Evolutionary conservation across 2,113 vertebrate species (phyloP).

Genomic region (Malaclemys terrapin): DNA sequence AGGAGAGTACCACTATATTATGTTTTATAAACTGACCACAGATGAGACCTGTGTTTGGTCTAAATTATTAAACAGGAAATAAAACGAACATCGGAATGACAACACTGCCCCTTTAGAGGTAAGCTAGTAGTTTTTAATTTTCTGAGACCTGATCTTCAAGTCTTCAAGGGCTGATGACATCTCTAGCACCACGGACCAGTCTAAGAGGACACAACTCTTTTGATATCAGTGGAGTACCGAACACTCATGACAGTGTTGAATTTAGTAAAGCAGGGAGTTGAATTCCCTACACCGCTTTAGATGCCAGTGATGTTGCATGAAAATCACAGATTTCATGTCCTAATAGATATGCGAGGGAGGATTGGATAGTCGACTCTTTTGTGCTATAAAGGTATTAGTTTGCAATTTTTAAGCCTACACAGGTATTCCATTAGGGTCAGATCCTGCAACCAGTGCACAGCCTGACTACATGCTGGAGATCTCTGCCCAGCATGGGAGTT

Average conservation of each 20-base stretch:
- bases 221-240: not conserved
- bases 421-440: not conserved
- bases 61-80: not conserved
- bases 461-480: not conserved
- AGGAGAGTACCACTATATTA: rapidly evolving
- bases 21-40: not conserved
- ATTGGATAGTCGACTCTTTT: not conserved
- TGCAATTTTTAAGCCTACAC: not conserved
- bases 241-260: rapidly evolving
- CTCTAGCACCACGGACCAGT: not conserved
- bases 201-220: not conserved
- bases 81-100: not conserved
- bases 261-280: not conserved
- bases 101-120: not conserved
- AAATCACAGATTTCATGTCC: not conserved
- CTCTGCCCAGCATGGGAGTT: not conserved
- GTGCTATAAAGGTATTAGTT: rapidly evolving
- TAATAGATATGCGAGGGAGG: not conserved
- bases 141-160: not conserved
- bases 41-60: not conserved
- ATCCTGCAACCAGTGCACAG: not conserved
- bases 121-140: not conserved
- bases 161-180: not conserved
- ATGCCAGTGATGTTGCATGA: not conserved
- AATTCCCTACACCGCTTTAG: not conserved